phyloP scores from a whole-genome alignment of 2,113 vertebrate genomes.

The Poeciliopsis retropinna region DNA sequence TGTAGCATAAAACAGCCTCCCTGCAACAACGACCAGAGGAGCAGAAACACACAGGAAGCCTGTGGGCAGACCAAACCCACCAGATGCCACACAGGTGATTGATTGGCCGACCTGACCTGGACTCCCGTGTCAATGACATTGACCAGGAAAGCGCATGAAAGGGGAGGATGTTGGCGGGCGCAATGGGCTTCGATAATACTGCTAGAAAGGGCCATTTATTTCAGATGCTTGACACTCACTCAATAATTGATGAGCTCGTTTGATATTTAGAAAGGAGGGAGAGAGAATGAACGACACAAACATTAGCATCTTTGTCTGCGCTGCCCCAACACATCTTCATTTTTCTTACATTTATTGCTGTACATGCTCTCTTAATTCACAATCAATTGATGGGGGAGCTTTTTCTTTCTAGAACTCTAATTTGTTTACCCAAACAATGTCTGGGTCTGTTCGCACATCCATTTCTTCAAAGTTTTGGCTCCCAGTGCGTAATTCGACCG shows the following conservation, averaged over 20 bases:
- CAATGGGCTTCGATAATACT: constrained; percentile 37
- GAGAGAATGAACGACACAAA: background rate
- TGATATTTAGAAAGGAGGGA: constrained; percentile 33
- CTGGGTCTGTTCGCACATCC: background rate
- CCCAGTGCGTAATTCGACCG: constrained; percentile 1
- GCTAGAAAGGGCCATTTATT: constrained; percentile 41
- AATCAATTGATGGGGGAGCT: background rate
- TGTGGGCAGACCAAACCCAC: constrained; percentile 57
- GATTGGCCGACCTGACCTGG: constrained; percentile 69
- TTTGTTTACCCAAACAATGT: constrained; percentile 1
- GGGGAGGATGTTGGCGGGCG: constrained; percentile 26
- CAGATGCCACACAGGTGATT: constrained; percentile 73
- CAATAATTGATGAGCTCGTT: constrained; percentile 58
- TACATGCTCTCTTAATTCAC: background rate
- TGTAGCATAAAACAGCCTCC: background rate
- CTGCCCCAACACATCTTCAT: background rate
- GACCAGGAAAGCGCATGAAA: constrained; percentile 74
- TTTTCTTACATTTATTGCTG: background rate
- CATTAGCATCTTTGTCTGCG: constrained; percentile 1
- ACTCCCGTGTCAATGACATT: constrained; percentile 61
- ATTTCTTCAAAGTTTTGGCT: background rate
- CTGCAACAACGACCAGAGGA: constrained; percentile 59
- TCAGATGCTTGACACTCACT: constrained; percentile 36
- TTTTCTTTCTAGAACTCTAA: background rate
- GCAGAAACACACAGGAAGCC: constrained; percentile 48